These are phyloP conservation scores for Zaprionus bogoriensis DNA, from an alignment of 2,888 invertebrate genomes.

Conservation along the genomic window DNA sequence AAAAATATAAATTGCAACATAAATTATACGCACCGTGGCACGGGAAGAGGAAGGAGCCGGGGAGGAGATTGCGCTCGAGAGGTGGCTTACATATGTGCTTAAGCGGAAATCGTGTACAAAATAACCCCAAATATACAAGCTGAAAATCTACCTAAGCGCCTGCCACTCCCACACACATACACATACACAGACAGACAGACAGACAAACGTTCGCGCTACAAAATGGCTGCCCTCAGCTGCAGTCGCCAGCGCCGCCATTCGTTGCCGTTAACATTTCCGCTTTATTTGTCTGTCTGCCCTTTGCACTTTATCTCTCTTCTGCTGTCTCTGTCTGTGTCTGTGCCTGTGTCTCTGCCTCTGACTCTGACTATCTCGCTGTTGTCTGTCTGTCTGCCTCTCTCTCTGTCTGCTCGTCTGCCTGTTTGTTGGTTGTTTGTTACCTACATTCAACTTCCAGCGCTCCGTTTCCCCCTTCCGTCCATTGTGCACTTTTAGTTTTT, in stretches of 20 bases:
- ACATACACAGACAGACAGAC: neutral
- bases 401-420: constrained; percentile 25
- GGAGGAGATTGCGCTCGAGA: too few species aligned
- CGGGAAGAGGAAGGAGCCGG: neutral
- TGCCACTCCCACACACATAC: neutral
- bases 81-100: constrained; percentile 43
- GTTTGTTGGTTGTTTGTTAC: constrained; percentile 52
- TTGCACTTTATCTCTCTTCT: constrained; percentile 52
- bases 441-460: constrained; percentile 35
- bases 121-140: constrained; percentile 32
- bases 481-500: constrained; percentile 56
- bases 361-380: constrained; percentile 14
- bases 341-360: constrained; percentile 1
- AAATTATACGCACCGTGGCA: constrained; percentile 53
- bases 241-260: constrained; percentile 62
- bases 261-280: constrained; percentile 77
- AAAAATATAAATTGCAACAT: constrained; percentile 65
- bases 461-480: neutral
- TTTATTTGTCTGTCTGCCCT: constrained; percentile 64
- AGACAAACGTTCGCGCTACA: constrained; percentile 10
- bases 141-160: constrained; percentile 38
- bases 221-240: constrained; percentile 54
- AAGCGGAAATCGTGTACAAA: constrained; percentile 68
- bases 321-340: constrained; percentile 10
- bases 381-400: constrained; percentile 2